A percentile compares a stretch with the other conserved stretches of the same genome.
phyloP scores from a whole-genome alignment of 2,113 vertebrate species.

The Fulica atra region DNA sequence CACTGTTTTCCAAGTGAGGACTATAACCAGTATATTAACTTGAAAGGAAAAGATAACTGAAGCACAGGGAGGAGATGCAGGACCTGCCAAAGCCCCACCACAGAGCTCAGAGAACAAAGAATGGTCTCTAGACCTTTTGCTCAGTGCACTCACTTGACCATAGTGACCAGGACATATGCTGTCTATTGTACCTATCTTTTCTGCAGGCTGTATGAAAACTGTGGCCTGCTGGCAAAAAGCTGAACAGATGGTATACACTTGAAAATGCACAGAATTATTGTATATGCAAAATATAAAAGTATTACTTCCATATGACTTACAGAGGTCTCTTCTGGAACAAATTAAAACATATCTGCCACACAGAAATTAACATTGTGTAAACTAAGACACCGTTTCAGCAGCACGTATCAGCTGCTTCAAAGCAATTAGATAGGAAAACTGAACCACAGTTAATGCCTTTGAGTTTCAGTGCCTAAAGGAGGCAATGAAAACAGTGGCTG shows the following conservation, averaged over 20 bases:
- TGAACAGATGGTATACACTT: slow-evolving; percentile 58
- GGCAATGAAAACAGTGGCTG: neutral
- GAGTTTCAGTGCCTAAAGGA: neutral
- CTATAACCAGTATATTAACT: neutral
- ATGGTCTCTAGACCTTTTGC: neutral
- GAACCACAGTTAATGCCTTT: slow-evolving; percentile 12
- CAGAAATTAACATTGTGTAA: slow-evolving; percentile 62
- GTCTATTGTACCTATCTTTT: neutral
- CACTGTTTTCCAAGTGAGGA: neutral
- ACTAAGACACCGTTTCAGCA: slow-evolving; percentile 53
- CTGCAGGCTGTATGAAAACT: slow-evolving; percentile 39
- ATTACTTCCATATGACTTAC: slow-evolving; percentile 67
- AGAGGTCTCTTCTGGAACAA: slow-evolving; percentile 54
- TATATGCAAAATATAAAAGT: slow-evolving; percentile 54
- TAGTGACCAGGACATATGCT: neutral
- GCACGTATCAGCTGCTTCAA: slow-evolving; percentile 54
- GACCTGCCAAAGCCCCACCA: neutral
- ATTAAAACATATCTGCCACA: slow-evolving; percentile 57
- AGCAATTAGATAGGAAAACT: slow-evolving; percentile 56
- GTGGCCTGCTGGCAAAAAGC: slow-evolving; percentile 46
- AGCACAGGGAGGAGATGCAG: neutral
- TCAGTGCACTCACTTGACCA: neutral
- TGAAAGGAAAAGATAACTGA: neutral
- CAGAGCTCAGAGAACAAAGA: neutral
- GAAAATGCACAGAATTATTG: slow-evolving; percentile 53